Evolutionary conservation across 1,140 invertebrate genomes (phyloP).

Genomic region (Pectinophora gossypiella): DNA sequence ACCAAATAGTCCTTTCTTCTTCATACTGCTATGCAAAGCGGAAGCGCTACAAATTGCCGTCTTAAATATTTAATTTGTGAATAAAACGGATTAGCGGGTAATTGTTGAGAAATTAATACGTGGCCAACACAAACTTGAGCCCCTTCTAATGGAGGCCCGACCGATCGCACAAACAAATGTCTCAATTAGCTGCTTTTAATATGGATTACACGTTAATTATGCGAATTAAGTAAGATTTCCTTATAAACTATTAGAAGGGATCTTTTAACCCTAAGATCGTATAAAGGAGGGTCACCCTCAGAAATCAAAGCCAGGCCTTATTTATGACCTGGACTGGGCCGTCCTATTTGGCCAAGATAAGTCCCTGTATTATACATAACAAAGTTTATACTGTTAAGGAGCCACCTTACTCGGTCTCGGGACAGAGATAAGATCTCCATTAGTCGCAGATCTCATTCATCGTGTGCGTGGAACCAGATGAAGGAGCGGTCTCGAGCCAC

Average conservation of each 20-base stretch:
- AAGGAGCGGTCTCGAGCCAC: slow-evolving; percentile 29
- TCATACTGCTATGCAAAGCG: slow-evolving; percentile 44
- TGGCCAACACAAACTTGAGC: slow-evolving; percentile 16
- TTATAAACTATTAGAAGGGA: slow-evolving; percentile 61
- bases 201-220: slow-evolving; percentile 52
- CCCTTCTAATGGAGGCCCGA: slow-evolving; percentile 8
- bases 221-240: slow-evolving; percentile 54
- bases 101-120: slow-evolving; percentile 51
- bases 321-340: slow-evolving; percentile 63
- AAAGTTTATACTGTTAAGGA: slow-evolving; percentile 52
- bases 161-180: neutral
- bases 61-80: slow-evolving; percentile 66
- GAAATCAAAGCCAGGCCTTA: slow-evolving; percentile 67
- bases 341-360: slow-evolving; percentile 55
- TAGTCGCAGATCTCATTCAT: slow-evolving; percentile 64
- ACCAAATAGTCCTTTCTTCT: slow-evolving; percentile 55
- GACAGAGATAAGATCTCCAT: slow-evolving; percentile 67
- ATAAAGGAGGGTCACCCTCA: slow-evolving; percentile 56
- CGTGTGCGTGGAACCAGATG: slow-evolving; percentile 46
- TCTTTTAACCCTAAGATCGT: slow-evolving; percentile 42
- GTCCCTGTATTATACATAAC: slow-evolving; percentile 53
- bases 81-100: slow-evolving; percentile 59
- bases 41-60: slow-evolving; percentile 63
- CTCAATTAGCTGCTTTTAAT: slow-evolving; percentile 25
- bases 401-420: slow-evolving; percentile 57